Evolutionary conservation across 1,140 invertebrate genomes (phyloP), one percentile per base, ranked within the genome.

Genomic region (Caenorhabditis briggsae): DNA sequence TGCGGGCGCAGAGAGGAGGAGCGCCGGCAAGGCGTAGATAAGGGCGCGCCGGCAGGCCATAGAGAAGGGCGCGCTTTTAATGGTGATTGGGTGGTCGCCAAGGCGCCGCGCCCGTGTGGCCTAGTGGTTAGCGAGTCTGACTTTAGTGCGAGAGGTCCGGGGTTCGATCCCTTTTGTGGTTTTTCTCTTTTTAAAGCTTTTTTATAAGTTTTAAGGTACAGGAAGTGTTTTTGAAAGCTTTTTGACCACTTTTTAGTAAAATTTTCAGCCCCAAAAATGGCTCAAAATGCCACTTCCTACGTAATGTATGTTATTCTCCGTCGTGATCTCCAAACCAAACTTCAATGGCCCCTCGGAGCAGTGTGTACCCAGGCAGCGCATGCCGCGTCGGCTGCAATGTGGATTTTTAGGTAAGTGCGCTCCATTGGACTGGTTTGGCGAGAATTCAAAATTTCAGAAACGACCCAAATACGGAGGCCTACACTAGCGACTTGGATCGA

Each of bases 261-360:
- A 33, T 41, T 59, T 59, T 59, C 2, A 20, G 56, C 56, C 33
- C 33, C 33, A 33, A 33, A 33, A 33, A 33, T 33, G 33, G 33
- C 33, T 3, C 33, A 33, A 33, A 33, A 33, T 33, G 61, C 83
- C 55, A 86, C 70, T 11, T 59, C 85, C n/a, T 56, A 25, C 12
- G 89, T 90, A 0, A 91, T 91, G 90, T 91, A 91, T 84, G n/a
- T 91, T 25, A 86, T 91, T 58, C 86, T 91, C 23, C 89, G 90
- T 9, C 85, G 89, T 14, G 90, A 91, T 84, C 84, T 91, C 33
- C 43, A 85, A 16, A 83, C 88, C 2, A 88, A 87, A 8, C 82
- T 91, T 23, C 89, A 89, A 46, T 91, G 90, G 90, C 88, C 90
- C 1, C 64, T 91, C 2, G 90, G 90, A 23, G 90, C 90, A 12